phyloP scores from a whole-genome alignment of 2,888 invertebrate genomes.

The Hemicrepidius hirtus region DNA sequence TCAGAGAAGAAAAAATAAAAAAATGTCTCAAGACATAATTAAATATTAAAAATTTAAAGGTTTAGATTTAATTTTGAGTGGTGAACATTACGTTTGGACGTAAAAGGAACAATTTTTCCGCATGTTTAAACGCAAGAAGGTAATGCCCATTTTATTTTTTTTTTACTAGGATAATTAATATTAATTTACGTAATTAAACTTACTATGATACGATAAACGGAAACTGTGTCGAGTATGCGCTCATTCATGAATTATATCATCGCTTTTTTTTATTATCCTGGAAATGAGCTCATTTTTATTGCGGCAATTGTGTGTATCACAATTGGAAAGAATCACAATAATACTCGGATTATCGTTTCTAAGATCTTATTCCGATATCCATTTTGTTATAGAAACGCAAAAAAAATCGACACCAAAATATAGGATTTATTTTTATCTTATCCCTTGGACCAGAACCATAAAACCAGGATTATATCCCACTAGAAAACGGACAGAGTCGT shows the following conservation, averaged over 20 bases:
- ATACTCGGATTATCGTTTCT: neutral
- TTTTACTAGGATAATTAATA: neutral
- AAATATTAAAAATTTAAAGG: neutral
- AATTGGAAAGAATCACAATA: constrained; percentile 2
- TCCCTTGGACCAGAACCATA: neutral
- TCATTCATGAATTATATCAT: constrained; percentile 16
- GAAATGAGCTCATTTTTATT: constrained; percentile 20
- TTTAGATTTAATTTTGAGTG: neutral
- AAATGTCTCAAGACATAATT: neutral
- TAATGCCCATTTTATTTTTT: neutral
- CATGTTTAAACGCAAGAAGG: constrained; percentile 32
- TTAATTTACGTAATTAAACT: neutral
- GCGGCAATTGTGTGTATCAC: neutral
- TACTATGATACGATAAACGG: neutral
- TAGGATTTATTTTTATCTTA: constrained; percentile 2
- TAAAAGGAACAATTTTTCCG: constrained; percentile 23
- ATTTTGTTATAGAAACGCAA: neutral
- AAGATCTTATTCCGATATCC: neutral
- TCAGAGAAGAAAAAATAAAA: too few relatives aligned
- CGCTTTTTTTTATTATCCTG: neutral
- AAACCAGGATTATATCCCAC: constrained; percentile 2
- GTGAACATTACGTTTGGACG: constrained; percentile 15
- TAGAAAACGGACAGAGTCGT: neutral
- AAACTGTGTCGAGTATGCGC: constrained; percentile 1
- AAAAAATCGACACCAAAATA: neutral